Evolutionary conservation across 2,797 vertebrate species (phyloP).

Genomic region (Spinus olivaceus): DNA sequence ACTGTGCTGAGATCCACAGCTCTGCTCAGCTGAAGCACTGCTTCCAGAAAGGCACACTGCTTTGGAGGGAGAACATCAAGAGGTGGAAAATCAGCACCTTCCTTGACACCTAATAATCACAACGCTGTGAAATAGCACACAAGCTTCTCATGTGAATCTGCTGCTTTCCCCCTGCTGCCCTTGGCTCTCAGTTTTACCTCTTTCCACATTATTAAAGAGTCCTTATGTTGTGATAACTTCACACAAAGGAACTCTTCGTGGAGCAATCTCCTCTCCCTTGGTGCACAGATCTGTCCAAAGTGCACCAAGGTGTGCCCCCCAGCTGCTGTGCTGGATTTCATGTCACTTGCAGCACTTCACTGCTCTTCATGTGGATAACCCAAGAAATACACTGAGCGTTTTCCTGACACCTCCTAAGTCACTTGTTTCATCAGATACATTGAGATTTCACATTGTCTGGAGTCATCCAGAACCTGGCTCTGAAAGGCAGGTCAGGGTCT

Average conservation of each 20-base stretch:
- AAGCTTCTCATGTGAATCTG: background rate
- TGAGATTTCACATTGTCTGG: background rate
- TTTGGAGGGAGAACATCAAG: background rate
- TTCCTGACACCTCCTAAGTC: background rate
- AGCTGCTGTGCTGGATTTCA: background rate
- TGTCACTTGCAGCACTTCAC: background rate
- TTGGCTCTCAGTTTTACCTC: background rate
- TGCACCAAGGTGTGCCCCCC: background rate
- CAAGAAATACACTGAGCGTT: background rate
- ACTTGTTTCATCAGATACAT: background rate
- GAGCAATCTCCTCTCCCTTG: background rate
- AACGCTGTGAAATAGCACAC: background rate
- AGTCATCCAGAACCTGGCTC: background rate
- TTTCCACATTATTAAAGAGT: background rate
- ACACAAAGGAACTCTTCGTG: background rate
- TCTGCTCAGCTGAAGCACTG: background rate
- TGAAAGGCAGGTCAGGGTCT: background rate
- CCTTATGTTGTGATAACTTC: background rate
- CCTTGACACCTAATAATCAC: background rate
- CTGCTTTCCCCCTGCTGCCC: background rate
- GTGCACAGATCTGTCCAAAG: background rate
- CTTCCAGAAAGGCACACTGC: background rate
- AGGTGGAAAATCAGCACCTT: background rate
- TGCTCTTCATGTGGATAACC: background rate
- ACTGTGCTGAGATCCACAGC: background rate